A percentile compares a stretch with the other conserved stretches of the same genome.
Conservation (phyloP, 2,797 vertebrate species). For the Clarias laeviceps region DNA sequence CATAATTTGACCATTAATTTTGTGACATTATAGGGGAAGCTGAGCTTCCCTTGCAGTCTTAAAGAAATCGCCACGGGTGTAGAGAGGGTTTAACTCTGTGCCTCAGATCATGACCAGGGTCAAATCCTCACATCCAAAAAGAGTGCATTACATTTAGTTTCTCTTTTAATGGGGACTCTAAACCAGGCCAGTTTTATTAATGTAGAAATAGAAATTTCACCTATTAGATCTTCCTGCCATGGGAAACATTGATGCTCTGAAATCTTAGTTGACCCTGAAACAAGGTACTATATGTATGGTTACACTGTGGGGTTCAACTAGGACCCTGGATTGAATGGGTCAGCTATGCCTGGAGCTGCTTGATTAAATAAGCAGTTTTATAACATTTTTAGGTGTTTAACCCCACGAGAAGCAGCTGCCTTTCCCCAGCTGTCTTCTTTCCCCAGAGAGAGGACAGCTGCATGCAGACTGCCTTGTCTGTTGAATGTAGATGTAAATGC, state of each 20-base stretch:
- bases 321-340: neutral
- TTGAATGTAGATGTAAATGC: conserved; percentile 23
- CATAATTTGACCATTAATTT: too few species aligned
- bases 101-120: conserved; percentile 61
- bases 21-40: too few species aligned
- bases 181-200: conserved; percentile 13
- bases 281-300: neutral
- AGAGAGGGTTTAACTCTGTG: conserved; percentile 24
- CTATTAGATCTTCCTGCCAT: neutral
- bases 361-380: conserved; percentile 21
- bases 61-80: too few species aligned
- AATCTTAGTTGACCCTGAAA: neutral
- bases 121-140: conserved; percentile 63
- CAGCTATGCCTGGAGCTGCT: neutral
- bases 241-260: neutral
- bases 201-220: neutral
- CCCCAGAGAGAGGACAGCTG: conserved; percentile 33
- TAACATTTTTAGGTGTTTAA: conserved; percentile 29
- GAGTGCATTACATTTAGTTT: conserved; percentile 57
- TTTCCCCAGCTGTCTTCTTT: conserved; percentile 46
- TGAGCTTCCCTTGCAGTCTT: too few species aligned
- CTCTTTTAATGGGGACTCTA: conserved; percentile 68
- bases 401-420: conserved; percentile 59
- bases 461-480: conserved; percentile 6
- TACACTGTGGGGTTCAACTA: neutral